These are phyloP conservation scores for Acleris emargana DNA, from an alignment of 2,888 invertebrate genomes.

Conservation along the genomic window DNA sequence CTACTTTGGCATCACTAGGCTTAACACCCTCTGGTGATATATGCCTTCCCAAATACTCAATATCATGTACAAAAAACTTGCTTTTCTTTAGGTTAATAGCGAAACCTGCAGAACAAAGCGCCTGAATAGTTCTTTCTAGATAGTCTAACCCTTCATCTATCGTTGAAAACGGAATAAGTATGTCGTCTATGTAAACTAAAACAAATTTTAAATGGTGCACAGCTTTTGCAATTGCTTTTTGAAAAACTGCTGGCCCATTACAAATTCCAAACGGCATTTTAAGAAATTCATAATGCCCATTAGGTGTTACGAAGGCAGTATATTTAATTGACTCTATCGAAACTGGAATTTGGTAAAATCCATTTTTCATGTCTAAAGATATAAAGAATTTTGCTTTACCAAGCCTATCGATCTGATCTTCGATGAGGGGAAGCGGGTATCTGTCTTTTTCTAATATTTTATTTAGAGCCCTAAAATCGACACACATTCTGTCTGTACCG, in stretches of 20 bases:
- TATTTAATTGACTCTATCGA: too few relatives aligned
- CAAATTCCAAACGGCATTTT: slow-evolving; percentile 11
- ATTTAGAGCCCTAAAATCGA: background rate
- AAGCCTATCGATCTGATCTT: background rate
- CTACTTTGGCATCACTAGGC: background rate
- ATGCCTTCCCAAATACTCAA: too few relatives aligned
- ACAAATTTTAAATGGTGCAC: slow-evolving; percentile 2
- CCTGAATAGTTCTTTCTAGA: background rate
- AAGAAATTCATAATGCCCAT: slow-evolving; percentile 1
- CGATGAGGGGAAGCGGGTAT: slow-evolving; percentile 7
- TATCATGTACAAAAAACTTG: too few relatives aligned
- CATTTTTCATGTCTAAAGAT: slow-evolving; percentile 24
- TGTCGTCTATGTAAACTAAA: slow-evolving; percentile 3
- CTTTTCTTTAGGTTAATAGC: background rate
- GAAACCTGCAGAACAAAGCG: background rate
- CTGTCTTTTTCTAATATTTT: slow-evolving; percentile 34
- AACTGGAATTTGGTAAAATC: slow-evolving; percentile 37
- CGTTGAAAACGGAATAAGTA: slow-evolving; percentile 3
- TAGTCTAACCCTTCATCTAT: background rate
- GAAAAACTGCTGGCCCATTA: slow-evolving; percentile 2
- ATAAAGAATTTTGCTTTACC: slow-evolving; percentile 2
- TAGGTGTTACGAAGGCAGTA: slow-evolving; percentile 1
- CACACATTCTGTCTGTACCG: slow-evolving; percentile 2
- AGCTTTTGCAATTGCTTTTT: background rate
- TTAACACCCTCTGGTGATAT: background rate